A percentile compares a stretch with the other conserved stretches of the same genome.
These are phyloP conservation scores for Hippocampus mohnikei DNA, from an alignment of 2,113 vertebrate genomes.

Conservation along the genomic window DNA sequence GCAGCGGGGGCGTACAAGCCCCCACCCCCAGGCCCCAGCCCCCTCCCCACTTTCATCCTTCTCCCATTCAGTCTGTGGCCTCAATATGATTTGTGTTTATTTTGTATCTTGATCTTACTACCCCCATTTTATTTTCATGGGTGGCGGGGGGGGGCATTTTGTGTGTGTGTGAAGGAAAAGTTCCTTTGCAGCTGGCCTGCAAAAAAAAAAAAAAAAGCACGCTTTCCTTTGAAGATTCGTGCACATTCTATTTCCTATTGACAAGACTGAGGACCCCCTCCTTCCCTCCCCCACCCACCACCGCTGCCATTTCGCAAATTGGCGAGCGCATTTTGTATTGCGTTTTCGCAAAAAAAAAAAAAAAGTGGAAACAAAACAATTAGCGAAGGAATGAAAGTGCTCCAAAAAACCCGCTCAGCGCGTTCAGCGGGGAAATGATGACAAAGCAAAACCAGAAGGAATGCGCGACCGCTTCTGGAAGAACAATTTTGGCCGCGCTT, in stretches of 20 bases:
- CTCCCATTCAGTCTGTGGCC: neutral
- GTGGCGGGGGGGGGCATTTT: slow-evolving; percentile 11
- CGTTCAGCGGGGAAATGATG: too few relatives aligned
- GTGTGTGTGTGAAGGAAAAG: slow-evolving; percentile 12
- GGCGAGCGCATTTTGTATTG: slow-evolving; percentile 43
- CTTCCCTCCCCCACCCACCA: neutral
- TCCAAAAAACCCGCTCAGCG: too few relatives aligned
- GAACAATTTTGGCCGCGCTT: neutral
- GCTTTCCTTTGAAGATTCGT: slow-evolving; percentile 12
- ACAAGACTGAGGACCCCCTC: slow-evolving; percentile 11
- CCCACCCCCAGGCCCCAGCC: slow-evolving; percentile 11
- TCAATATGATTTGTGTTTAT: neutral
- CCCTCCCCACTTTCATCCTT: slow-evolving; percentile 2
- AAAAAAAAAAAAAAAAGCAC: neutral
- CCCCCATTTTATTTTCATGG: slow-evolving; percentile 5
- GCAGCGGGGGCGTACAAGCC: slow-evolving; percentile 13
- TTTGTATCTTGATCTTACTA: neutral
- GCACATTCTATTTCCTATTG: slow-evolving; percentile 3
- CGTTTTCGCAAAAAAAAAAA: slow-evolving; percentile 4
- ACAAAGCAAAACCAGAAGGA: neutral
- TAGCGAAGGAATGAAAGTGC: neutral
- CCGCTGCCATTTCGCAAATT: slow-evolving; percentile 1
- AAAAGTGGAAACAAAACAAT: slow-evolving; percentile 6
- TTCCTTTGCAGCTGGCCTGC: neutral
- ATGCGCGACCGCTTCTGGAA: neutral